Conservation (phyloP, 1,140 invertebrate genomes). For the Drosophila sp. region DNA sequence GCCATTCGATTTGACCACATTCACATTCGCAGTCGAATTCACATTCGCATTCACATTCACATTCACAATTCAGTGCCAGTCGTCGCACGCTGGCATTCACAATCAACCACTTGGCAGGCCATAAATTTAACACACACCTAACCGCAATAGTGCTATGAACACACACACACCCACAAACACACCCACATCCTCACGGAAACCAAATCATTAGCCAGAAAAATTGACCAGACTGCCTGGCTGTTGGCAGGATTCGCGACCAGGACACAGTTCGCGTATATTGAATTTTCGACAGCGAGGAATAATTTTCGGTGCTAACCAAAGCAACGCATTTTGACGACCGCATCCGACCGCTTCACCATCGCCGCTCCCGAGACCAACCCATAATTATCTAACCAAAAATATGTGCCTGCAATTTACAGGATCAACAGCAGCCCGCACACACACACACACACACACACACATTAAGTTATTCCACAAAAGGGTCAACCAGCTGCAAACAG, state of each 20-base stretch:
- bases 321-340: constrained; percentile 74
- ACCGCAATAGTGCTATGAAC: constrained; percentile 26
- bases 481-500: constrained; percentile 39
- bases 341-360: constrained; percentile 46
- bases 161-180: constrained; percentile 24
- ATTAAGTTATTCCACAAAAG: constrained; percentile 20
- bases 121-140: constrained; percentile 75
- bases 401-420: constrained; percentile 50
- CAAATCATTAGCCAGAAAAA: constrained; percentile 81
- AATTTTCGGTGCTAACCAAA: constrained; percentile 60
- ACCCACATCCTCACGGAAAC: constrained; percentile 59
- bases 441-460: not conserved
- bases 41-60: constrained; percentile 16
- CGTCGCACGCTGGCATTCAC: constrained; percentile 68
- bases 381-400: constrained; percentile 73
- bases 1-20: constrained; percentile 18
- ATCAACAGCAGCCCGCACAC: not conserved
- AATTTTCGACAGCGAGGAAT: constrained; percentile 50
- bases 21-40: constrained; percentile 25
- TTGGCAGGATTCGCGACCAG: constrained; percentile 27
- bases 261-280: constrained; percentile 18
- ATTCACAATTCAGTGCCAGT: constrained; percentile 38
- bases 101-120: constrained; percentile 79
- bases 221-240: constrained; percentile 55
- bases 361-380: constrained; percentile 28